phyloP scores from a whole-genome alignment of 2,797 vertebrate genomes.

The Spinus olivaceus region DNA sequence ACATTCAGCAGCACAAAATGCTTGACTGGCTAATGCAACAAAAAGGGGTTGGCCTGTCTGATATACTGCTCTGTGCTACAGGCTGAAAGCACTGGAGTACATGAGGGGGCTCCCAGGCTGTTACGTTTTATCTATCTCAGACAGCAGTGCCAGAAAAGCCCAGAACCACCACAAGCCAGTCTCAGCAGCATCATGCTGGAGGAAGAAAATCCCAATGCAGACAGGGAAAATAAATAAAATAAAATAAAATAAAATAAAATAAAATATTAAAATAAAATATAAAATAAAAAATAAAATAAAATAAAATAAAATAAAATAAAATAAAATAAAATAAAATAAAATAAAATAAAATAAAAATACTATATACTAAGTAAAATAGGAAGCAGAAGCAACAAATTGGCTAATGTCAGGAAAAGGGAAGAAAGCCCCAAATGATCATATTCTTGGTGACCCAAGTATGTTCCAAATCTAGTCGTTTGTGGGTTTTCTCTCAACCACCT shows the following conservation, averaged over 20 bases:
- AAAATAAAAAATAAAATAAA: too few relatives aligned
- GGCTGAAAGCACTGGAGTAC: slow-evolving; percentile 50
- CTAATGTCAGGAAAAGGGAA: background rate
- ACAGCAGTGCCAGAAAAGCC: slow-evolving; percentile 50
- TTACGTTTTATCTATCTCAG: slow-evolving; percentile 67
- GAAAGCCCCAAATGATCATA: background rate
- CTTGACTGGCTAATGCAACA: slow-evolving; percentile 73
- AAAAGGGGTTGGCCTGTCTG: slow-evolving; percentile 65
- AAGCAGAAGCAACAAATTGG: background rate
- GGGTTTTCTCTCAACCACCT: background rate
- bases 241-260: too few relatives aligned
- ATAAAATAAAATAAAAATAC: too few relatives aligned
- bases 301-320: too few relatives aligned
- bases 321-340: too few relatives aligned
- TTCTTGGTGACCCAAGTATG: background rate
- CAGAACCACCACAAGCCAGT: slow-evolving; percentile 25
- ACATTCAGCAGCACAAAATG: slow-evolving; percentile 76
- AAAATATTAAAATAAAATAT: too few relatives aligned
- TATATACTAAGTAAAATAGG: background rate
- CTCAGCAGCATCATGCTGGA: background rate
- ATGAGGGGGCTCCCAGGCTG: slow-evolving; percentile 47
- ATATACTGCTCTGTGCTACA: slow-evolving; percentile 62
- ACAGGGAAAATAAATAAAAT: background rate
- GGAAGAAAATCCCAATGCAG: background rate
- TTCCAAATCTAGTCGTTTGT: background rate